These are phyloP conservation scores for Charadrius vociferus DNA, from an alignment of 2,113 vertebrate genomes.

Conservation along the genomic window DNA sequence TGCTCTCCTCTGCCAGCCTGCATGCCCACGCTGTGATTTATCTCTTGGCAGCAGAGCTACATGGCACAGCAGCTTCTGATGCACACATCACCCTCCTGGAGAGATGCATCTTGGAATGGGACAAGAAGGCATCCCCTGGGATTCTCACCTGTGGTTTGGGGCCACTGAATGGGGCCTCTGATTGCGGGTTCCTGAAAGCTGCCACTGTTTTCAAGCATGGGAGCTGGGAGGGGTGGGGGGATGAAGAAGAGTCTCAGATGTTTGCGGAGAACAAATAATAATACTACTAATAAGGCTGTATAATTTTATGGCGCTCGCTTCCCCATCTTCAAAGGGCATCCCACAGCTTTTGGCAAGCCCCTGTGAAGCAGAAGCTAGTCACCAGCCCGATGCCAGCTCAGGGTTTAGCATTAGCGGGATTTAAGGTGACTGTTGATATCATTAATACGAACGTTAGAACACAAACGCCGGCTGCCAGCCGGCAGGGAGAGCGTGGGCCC, in stretches of 20 bases:
- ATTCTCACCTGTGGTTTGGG: not conserved
- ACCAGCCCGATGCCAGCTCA: not conserved
- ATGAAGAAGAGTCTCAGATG: conserved; percentile 38
- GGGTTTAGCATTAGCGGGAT: not conserved
- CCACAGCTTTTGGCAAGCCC: conserved; percentile 52
- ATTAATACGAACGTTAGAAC: not conserved
- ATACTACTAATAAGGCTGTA: conserved; percentile 4
- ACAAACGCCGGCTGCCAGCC: not conserved
- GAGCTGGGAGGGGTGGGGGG: not conserved
- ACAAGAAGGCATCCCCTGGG: not conserved
- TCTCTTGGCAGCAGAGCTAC: not conserved
- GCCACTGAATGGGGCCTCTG: not conserved
- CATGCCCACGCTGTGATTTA: not conserved
- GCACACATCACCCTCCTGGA: not conserved
- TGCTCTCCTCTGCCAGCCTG: not conserved
- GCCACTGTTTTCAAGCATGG: accelerated
- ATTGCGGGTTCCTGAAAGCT: not conserved
- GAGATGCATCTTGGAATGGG: not conserved
- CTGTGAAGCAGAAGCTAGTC: not conserved
- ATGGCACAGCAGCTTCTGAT: not conserved
- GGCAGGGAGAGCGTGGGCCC: not conserved
- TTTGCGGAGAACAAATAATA: not conserved
- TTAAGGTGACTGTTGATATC: not conserved
- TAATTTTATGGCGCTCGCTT: conserved; percentile 14
- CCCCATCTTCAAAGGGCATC: conserved; percentile 51